Percentiles rank a stretch among this genome's conserved stretches.
phyloP scores from a whole-genome alignment of 1,140 invertebrate genomes.

The Oncopodura yosiiana region DNA sequence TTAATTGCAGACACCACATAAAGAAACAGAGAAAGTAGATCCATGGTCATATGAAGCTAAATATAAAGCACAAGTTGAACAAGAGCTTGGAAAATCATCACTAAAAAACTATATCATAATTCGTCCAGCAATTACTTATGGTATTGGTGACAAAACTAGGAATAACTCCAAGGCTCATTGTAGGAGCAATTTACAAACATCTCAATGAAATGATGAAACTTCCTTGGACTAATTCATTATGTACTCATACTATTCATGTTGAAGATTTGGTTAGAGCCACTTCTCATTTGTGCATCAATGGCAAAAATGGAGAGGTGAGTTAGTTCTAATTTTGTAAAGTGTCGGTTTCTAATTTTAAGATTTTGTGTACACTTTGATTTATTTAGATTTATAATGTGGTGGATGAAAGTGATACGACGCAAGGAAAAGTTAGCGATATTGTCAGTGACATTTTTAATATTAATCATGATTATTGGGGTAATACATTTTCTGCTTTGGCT shows the following conservation, averaged over 20 bases:
- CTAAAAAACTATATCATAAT: conserved; percentile 63
- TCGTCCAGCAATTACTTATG: conserved; percentile 76
- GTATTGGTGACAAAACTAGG: conserved; percentile 67
- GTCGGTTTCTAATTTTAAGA: background rate
- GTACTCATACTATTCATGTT: conserved; percentile 80
- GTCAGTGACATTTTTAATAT: conserved; percentile 75
- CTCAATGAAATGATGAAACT: conserved; percentile 82
- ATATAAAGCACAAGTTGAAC: conserved; percentile 74
- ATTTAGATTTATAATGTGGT: conserved; percentile 69
- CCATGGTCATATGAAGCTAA: conserved; percentile 67
- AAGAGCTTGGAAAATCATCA: conserved; percentile 57
- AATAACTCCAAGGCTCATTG: conserved; percentile 67
- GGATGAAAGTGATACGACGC: conserved; percentile 69
- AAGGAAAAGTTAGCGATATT: conserved; percentile 66
- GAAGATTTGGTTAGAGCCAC: conserved; percentile 67
- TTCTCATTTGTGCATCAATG: conserved; percentile 52
- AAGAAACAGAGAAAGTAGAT: conserved; percentile 62
- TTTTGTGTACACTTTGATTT: conserved; percentile 14
- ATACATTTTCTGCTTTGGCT: conserved; percentile 62
- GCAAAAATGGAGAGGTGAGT: conserved; percentile 39
- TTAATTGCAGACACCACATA: conserved; percentile 51
- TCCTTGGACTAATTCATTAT: conserved; percentile 71
- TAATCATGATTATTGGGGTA: conserved; percentile 75
- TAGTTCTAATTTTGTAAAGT: background rate
- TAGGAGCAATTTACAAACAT: conserved; percentile 78